Evolutionary conservation across 2,888 invertebrate genomes (phyloP), one percentile per base, ranked within the genome.

Genomic region (Ischnus inquisitorius): DNA sequence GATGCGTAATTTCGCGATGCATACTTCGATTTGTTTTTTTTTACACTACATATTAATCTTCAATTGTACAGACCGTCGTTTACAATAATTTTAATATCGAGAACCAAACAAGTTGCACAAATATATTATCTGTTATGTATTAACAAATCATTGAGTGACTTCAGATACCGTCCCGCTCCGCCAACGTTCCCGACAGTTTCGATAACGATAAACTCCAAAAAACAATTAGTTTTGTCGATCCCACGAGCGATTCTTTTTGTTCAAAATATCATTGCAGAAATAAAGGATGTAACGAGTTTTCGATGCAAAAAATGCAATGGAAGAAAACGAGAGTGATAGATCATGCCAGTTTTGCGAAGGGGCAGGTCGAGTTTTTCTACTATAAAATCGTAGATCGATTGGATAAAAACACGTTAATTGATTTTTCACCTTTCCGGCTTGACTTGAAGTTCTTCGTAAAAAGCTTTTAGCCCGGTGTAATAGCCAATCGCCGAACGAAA

Each of bases 31-130:
- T n/a, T 62, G n/a, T 46, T 72, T 54, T 19, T 78, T 64, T 64
- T 28, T 39, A 71, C 48, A 16, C n/a, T 41, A 62, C 16, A 16
- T 22, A 54, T 62, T 34, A 46, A 51, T 62, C 22, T 77, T 60
- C 16, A 76, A 77, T 67, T 80, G 76, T 80, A 83, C 67, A 80
- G 57, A 76, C 43, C 46, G 60, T 25, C 46, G 62, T 78, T 74
- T 65, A 65, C 51, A 64, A 74, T 82, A 57, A 71, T 82, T 77
- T 25, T 60, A 80, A 75, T 74, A 65, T 68, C 64, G 25, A 62
- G 65, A 77, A 77, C 68, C 80, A 83, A 83, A 80, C 76, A 67
- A 68, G 68, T 54, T 72, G 74, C 80, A 84, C 65, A 84, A 80
- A 84, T 84, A 84, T 83, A 79, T 84, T 72, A 54, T 77, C 46